Evolutionary conservation across 2,888 invertebrate genomes (phyloP).

Genomic region (Drosophila picticornis): DNA sequence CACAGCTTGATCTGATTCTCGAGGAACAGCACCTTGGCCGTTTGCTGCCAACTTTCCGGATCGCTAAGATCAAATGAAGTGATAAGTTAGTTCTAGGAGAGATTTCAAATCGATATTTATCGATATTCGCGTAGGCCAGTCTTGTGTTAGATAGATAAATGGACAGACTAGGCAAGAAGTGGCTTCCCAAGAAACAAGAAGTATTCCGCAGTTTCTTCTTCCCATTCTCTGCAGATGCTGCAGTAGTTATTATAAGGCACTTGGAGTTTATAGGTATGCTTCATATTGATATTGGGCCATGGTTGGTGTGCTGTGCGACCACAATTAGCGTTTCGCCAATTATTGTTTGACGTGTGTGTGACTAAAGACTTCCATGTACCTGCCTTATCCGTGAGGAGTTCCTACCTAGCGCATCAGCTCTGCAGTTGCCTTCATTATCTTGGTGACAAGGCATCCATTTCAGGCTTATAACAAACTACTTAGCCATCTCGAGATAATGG

Average conservation of each 20-base stretch:
- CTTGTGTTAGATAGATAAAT: not conserved
- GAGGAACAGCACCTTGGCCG: slow-evolving; percentile 84
- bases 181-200: not conserved
- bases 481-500: no score
- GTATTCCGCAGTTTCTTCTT: not conserved
- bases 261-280: not conserved
- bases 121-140: not conserved
- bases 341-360: no score
- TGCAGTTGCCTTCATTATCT: no score
- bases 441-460: no score
- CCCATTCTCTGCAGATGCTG: not conserved
- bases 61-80: slow-evolving; percentile 51
- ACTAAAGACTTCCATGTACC: no score
- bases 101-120: not conserved
- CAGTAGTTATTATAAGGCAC: not conserved
- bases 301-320: no score
- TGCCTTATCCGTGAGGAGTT: no score
- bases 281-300: no score
- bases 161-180: not conserved
- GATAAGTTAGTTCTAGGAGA: not conserved
- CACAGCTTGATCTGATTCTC: slow-evolving; percentile 85
- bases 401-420: no score
- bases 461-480: no score
- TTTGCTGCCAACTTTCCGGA: slow-evolving; percentile 83
- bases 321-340: no score